phyloP scores from a whole-genome alignment of 1,140 invertebrate genomes.

The Drosophila dunni region DNA sequence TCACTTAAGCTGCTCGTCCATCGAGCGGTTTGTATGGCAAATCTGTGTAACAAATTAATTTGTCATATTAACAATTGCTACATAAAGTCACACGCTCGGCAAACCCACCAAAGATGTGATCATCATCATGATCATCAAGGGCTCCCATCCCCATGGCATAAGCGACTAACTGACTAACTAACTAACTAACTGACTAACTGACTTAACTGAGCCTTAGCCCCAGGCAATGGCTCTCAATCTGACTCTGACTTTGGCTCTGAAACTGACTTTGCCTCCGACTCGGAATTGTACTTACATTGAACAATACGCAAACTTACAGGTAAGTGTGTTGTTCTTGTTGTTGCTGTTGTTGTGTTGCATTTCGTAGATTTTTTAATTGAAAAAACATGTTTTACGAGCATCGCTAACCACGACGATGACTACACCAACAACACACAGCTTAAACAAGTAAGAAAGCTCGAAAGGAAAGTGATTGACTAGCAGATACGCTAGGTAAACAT shows the following conservation, averaged over 20 bases:
- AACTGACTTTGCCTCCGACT: conserved; percentile 2
- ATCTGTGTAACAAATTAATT: conserved; percentile 81
- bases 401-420: conserved; percentile 74
- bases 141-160: conserved; percentile 27
- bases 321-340: conserved; percentile 12
- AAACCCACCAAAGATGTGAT: conserved; percentile 44
- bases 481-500: not conserved
- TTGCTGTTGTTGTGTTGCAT: conserved; percentile 61
- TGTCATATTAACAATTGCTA: conserved; percentile 81
- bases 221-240: conserved; percentile 27
- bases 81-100: conserved; percentile 79
- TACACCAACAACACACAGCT: conserved; percentile 38
- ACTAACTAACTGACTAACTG: conserved; percentile 62
- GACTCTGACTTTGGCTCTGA: conserved; percentile 14
- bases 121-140: conserved; percentile 33
- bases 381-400: conserved; percentile 83
- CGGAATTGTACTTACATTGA: conserved; percentile 36
- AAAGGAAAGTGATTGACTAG: conserved; percentile 1
- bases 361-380: conserved; percentile 82
- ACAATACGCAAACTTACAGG: conserved; percentile 44
- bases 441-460: conserved; percentile 6
- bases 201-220: conserved; percentile 41
- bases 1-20: conserved; percentile 19
- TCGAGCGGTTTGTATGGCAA: conserved; percentile 48
- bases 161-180: conserved; percentile 50